Conservation (phyloP, 2,888 invertebrate genomes). For the Aphidius colemani region DNA sequence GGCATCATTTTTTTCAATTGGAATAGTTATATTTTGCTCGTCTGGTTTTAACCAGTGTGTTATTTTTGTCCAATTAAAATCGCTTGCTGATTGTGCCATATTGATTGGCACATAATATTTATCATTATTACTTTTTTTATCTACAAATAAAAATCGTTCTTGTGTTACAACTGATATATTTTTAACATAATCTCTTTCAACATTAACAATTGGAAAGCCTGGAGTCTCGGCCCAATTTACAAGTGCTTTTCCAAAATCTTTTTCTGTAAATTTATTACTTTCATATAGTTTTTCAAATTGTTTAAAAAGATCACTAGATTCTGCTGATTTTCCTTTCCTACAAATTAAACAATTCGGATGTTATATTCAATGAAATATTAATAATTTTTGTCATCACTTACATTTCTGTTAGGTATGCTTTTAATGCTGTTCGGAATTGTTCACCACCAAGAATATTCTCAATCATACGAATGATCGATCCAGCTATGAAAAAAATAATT, state of each 20-base stretch:
- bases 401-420: constrained; percentile 38
- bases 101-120: constrained; percentile 52
- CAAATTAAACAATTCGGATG: constrained; percentile 4
- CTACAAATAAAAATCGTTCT: constrained; percentile 44
- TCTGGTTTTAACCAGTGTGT: constrained; percentile 61
- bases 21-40: constrained; percentile 48
- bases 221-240: constrained; percentile 69
- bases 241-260: constrained; percentile 53
- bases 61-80: constrained; percentile 63
- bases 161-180: constrained; percentile 61
- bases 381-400: constrained; percentile 46
- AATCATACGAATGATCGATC: constrained; percentile 66
- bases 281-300: constrained; percentile 11
- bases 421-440: constrained; percentile 59
- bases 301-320: constrained; percentile 62
- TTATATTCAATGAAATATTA: constrained; percentile 57
- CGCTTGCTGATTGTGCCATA: constrained; percentile 1
- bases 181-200: constrained; percentile 62
- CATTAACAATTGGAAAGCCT: constrained; percentile 70
- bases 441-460: constrained; percentile 60
- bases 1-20: constrained; percentile 52
- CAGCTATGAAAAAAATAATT: constrained; percentile 49
- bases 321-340: constrained; percentile 50
- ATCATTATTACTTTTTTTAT: constrained; percentile 4
- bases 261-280: background rate